Conservation (phyloP, 2,888 invertebrate species). For the Portevinia maculata region DNA sequence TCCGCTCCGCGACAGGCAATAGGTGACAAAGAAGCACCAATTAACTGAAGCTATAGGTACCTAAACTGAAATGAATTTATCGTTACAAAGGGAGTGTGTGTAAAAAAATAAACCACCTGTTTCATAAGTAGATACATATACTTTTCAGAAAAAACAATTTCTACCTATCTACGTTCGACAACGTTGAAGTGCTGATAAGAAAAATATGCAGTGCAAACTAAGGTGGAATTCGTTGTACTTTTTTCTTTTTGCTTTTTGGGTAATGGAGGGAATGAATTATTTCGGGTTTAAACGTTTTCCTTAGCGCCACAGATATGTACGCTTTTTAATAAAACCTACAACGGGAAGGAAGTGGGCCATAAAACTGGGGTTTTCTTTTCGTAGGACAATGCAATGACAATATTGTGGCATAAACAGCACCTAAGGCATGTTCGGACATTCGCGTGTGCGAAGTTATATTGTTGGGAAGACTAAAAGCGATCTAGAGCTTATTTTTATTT, state of each 20-base stretch:
- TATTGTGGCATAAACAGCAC: too few relatives aligned
- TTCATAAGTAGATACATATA: not conserved
- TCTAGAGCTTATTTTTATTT: too few relatives aligned
- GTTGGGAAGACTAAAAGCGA: too few relatives aligned
- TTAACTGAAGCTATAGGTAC: conserved; percentile 5
- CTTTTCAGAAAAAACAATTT: conserved; percentile 11
- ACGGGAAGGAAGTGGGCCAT: conserved; percentile 23
- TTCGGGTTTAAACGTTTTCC: conserved; percentile 21
- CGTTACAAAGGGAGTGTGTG: too few relatives aligned
- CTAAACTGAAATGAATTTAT: not conserved
- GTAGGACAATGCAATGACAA: too few relatives aligned
- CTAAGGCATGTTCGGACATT: too few relatives aligned
- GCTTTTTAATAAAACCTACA: not conserved
- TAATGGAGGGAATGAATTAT: conserved; percentile 31
- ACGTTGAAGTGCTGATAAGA: conserved; percentile 45
- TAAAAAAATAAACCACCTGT: conserved; percentile 21
- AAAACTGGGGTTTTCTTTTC: too few relatives aligned
- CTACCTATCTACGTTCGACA: conserved; percentile 34
- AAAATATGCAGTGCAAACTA: conserved; percentile 19
- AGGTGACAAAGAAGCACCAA: conserved; percentile 35
- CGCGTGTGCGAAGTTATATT: too few relatives aligned
- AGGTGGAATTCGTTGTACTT: conserved; percentile 23
- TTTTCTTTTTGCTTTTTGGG: conserved; percentile 5
- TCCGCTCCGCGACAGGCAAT: conserved; percentile 25
- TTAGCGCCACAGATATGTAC: conserved; percentile 11